Evolutionary conservation across 92 coral and sea anemone species (phyloP), one percentile per base, ranked within the genome.

Genomic region (Bergia puertoricense): DNA sequence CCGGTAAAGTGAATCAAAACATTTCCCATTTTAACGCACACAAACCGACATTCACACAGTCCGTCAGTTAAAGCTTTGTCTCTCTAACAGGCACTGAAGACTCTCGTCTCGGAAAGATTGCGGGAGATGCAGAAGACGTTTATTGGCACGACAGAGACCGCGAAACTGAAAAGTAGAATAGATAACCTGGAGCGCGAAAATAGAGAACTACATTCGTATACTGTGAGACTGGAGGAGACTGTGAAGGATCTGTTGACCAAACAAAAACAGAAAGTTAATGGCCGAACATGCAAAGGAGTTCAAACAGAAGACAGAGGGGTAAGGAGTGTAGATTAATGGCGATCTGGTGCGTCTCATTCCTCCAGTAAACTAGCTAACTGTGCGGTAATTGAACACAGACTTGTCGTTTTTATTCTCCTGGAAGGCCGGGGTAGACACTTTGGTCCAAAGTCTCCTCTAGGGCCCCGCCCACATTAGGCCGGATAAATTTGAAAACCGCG

Each of bases 61-160:
- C 59, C 59, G 59, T 54, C 59, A 37, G 65, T 62, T 40, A 23
- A 65, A 15, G 36, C 74, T 81, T 3, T 37, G 2, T 39, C 44
- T 74, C 7, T 79, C 36, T 84, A 46, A 11, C 80, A 97, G 99
- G 89, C 92, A 44, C 42, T 97, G 65, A 94, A 86, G 87, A 86
- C 88, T 3, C 76, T 97, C 94, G 88, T 97, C 57, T 90, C 92
- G 13, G 99, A 97, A 81, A 91, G 92, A 86, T 91, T 97, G 90
- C 90, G 81, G 22, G 92, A 90, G 81, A 91, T 97, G 18, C 93
- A 95, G 91, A 93, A 89, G 66, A 71, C 91, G 42, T 90, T 91
- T 85, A 80, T 88, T 71, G 81, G 30, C 6, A 90, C 89, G 48
- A 92, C 50, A 36, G 76, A 91, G 51, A 95, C 92, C 72, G 86